These are phyloP conservation scores for Aphaenogaster rudis DNA, from an alignment of 1,140 invertebrate genomes.

Conservation along the genomic window DNA sequence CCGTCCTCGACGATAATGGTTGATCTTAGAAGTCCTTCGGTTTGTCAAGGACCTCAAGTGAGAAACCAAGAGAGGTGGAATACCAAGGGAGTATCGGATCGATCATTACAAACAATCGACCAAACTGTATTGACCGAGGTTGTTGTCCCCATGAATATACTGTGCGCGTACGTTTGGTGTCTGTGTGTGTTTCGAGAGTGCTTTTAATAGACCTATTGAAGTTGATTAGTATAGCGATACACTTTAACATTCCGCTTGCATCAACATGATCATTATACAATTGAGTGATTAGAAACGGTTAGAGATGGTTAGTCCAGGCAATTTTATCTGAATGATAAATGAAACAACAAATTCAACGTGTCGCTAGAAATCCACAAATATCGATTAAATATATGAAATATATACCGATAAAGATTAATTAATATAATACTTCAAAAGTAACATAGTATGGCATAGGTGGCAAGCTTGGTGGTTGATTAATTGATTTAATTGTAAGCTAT, in stretches of 20 bases:
- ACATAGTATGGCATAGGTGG: neutral
- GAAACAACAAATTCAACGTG: neutral
- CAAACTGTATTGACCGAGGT: conserved; percentile 49
- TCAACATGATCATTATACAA: neutral
- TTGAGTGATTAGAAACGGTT: conserved; percentile 19
- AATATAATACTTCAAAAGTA: conserved; percentile 10
- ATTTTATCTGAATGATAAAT: conserved; percentile 12
- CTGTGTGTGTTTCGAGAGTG: neutral
- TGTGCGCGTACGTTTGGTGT: neutral
- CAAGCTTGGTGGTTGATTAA: conserved; percentile 12
- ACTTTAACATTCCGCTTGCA: neutral
- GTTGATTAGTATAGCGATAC: conserved; percentile 17
- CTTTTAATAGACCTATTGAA: neutral
- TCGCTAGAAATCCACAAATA: neutral
- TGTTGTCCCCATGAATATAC: conserved; percentile 26
- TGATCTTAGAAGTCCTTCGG: conserved; percentile 20
- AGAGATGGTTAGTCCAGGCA: neutral
- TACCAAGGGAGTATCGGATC: conserved; percentile 14
- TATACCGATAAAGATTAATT: neutral
- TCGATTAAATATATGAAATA: neutral
- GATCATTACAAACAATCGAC: conserved; percentile 26
- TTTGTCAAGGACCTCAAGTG: conserved; percentile 21
- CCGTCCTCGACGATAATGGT: conserved; percentile 1
- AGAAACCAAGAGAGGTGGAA: neutral
- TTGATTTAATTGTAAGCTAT: conserved; percentile 16